Percentiles rank a stretch among this genome's conserved stretches.
phyloP scores from a whole-genome alignment of 2,113 vertebrate species.

The Motacilla tschutschensis region DNA sequence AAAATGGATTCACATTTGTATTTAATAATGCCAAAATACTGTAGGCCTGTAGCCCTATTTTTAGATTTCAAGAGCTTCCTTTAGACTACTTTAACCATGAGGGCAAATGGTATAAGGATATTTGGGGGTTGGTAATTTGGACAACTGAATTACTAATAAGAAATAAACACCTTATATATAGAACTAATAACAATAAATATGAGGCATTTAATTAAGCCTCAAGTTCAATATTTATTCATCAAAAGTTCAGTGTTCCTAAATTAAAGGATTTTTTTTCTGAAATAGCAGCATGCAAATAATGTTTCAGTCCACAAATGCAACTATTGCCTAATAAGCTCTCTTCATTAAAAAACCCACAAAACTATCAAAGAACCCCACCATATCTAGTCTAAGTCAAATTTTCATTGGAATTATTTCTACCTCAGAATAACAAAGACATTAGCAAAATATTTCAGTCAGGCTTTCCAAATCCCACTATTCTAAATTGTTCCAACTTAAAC shows the following conservation, averaged over 20 bases:
- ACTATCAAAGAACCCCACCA: background rate
- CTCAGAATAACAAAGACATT: background rate
- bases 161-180: background rate
- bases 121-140: background rate
- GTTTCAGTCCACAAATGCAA: background rate
- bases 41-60: background rate
- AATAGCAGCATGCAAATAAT: background rate
- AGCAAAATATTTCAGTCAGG: conserved; percentile 4
- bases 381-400: background rate
- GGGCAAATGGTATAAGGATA: background rate
- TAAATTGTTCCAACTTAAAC: conserved; percentile 9
- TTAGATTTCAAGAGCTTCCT: background rate
- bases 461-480: background rate
- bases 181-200: background rate
- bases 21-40: background rate
- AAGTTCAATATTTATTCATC: background rate
- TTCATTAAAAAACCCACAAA: background rate
- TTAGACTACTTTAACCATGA: background rate
- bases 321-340: background rate
- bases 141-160: background rate
- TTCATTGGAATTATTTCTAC: background rate
- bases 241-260: background rate
- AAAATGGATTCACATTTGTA: background rate
- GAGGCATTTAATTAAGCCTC: background rate
- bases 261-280: background rate